Evolutionary conservation across 2,797 vertebrate genomes (phyloP).

Genomic region (Trematomus bernacchii): DNA sequence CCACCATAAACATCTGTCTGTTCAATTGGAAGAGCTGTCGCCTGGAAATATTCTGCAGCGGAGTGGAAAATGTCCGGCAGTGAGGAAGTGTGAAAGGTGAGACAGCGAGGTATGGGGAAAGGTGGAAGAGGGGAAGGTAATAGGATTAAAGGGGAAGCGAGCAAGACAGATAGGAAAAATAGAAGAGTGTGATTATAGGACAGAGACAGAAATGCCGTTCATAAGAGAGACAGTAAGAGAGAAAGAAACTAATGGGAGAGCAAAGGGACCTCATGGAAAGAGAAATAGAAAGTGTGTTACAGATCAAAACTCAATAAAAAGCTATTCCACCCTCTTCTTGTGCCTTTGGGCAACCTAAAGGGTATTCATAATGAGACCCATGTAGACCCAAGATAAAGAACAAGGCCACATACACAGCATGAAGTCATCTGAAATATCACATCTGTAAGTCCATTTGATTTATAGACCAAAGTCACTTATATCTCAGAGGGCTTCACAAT

Average conservation of each 20-base stretch:
- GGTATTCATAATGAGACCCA: conserved; percentile 39
- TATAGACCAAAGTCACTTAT: not conserved
- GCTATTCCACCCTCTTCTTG: conserved; percentile 25
- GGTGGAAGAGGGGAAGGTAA: conserved; percentile 7
- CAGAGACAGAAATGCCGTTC: conserved; percentile 36
- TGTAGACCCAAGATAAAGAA: conserved; percentile 10
- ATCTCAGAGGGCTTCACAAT: not conserved
- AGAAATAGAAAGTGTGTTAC: conserved; percentile 37
- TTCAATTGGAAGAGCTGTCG: conserved; percentile 41
- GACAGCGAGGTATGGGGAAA: conserved; percentile 9
- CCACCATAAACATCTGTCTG: conserved; percentile 53
- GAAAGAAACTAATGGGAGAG: conserved; percentile 39
- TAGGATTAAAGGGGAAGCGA: conserved; percentile 49
- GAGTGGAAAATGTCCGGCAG: conserved; percentile 36
- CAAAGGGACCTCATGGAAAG: conserved; percentile 8
- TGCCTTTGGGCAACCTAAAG: conserved; percentile 23
- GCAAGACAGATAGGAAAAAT: conserved; percentile 28
- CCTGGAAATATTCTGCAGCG: conserved; percentile 63
- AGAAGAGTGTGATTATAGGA: conserved; percentile 33
- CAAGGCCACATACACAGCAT: too few relatives aligned
- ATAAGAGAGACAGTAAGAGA: conserved; percentile 15
- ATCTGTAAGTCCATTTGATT: conserved; percentile 1
- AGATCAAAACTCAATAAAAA: conserved; percentile 29
- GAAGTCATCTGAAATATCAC: not conserved
- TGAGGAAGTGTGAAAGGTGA: conserved; percentile 51